Conservation (phyloP, 2,797 vertebrate genomes). For the Coracias cyanogaster region DNA sequence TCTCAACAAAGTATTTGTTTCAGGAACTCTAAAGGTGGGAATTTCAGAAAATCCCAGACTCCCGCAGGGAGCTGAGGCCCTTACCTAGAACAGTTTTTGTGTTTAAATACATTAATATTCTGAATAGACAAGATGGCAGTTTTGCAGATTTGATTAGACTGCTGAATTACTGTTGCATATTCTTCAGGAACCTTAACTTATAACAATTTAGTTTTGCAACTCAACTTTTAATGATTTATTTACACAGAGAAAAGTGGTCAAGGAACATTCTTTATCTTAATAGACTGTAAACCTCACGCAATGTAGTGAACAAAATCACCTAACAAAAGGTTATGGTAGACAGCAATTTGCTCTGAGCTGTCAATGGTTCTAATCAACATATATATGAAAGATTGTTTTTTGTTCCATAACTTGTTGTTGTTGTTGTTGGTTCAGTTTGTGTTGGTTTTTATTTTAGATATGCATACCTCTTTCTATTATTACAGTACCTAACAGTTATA, state of each 20-base stretch:
- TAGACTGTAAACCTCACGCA: not conserved
- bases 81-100: not conserved
- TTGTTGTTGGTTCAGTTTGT: not conserved
- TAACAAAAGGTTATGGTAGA: not conserved
- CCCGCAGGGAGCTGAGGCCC: not conserved
- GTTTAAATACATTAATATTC: not conserved
- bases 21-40: rapidly evolving
- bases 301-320: not conserved
- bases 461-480: not conserved
- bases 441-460: not conserved
- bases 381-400: not conserved
- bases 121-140: not conserved
- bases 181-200: not conserved
- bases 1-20: not conserved
- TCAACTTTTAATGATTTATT: not conserved
- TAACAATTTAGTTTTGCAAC: not conserved
- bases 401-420: not conserved
- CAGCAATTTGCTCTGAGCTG: not conserved
- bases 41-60: not conserved
- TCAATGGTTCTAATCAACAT: not conserved
- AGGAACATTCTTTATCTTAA: not conserved
- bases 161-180: not conserved
- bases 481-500: not conserved
- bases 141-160: not conserved
- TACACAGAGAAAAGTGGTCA: not conserved